Evolutionary conservation across 2,888 invertebrate genomes (phyloP).

Genomic region (Auanema freiburgensis): DNA sequence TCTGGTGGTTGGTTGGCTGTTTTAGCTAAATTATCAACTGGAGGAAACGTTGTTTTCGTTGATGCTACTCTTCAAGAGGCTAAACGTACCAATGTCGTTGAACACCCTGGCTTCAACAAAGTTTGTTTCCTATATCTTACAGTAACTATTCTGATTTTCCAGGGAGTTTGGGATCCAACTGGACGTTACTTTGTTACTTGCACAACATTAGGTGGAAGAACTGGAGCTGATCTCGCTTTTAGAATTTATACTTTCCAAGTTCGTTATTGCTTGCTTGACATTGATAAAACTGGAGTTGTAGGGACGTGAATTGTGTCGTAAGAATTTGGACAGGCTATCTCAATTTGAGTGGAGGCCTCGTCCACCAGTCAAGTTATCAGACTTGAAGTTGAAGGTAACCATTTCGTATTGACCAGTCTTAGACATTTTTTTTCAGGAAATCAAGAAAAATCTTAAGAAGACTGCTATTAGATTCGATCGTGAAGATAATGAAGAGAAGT

Average conservation of each 20-base stretch:
- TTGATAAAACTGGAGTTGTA: conserved; percentile 5
- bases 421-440: conserved; percentile 73
- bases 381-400: conserved; percentile 75
- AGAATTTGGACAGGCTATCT: conserved; percentile 87
- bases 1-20: conserved; percentile 68
- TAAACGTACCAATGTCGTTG: conserved; percentile 46
- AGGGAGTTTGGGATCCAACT: conserved; percentile 99
- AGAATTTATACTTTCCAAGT: conserved; percentile 95
- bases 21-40: conserved; percentile 49
- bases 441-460: conserved; percentile 95
- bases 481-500: conserved; percentile 74
- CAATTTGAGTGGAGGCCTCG: conserved; percentile 95
- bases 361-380: conserved; percentile 80
- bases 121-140: conserved; percentile 15
- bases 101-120: conserved; percentile 50
- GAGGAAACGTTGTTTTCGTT: conserved; percentile 60
- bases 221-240: conserved; percentile 77
- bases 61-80: conserved; percentile 56
- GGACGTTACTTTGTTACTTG: conserved; percentile 94
- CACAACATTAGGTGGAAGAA: conserved; percentile 83
- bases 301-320: conserved; percentile 74
- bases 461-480: conserved; percentile 93
- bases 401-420: conserved; percentile 8
- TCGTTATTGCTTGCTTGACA: not conserved
- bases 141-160: conserved; percentile 91